A percentile compares a stretch with the other conserved stretches of the same genome.
These are phyloP conservation scores for Cassiopea xamachana DNA, from an alignment of 30 jellyfish, hydroid and myxozoan species.

Conservation along the genomic window DNA sequence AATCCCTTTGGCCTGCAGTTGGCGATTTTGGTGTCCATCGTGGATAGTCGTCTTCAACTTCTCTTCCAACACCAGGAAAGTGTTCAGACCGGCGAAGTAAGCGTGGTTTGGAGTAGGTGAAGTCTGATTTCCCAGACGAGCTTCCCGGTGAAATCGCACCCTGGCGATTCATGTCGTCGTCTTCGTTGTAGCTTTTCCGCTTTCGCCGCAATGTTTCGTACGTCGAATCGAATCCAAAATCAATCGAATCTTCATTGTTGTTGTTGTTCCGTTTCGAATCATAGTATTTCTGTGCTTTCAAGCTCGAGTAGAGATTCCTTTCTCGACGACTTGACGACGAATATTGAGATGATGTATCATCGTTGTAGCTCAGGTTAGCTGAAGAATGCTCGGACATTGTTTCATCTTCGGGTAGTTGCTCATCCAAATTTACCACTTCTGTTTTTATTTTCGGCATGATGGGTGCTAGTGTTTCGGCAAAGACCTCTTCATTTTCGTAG, in stretches of 20 bases:
- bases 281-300: slow-evolving; percentile 57
- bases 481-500: slow-evolving; percentile 85
- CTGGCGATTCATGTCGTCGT: slow-evolving; percentile 3
- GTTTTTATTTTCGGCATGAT: slow-evolving; percentile 53
- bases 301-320: slow-evolving; percentile 65
- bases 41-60: slow-evolving; percentile 80
- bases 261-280: slow-evolving; percentile 48
- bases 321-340: slow-evolving; percentile 72
- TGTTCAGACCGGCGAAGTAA: slow-evolving; percentile 66
- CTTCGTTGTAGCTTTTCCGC: slow-evolving; percentile 55
- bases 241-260: slow-evolving; percentile 53
- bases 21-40: slow-evolving; percentile 77
- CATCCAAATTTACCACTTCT: slow-evolving; percentile 51
- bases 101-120: slow-evolving; percentile 79
- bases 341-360: slow-evolving; percentile 66
- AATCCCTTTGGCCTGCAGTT: slow-evolving; percentile 50
- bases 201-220: slow-evolving; percentile 75
- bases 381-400: slow-evolving; percentile 44
- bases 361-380: slow-evolving; percentile 69
- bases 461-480: slow-evolving; percentile 82
- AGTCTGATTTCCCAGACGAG: slow-evolving; percentile 72
- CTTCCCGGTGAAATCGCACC: slow-evolving; percentile 67
- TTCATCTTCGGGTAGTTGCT: slow-evolving; percentile 54
- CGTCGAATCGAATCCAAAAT: slow-evolving; percentile 67
- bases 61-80: slow-evolving; percentile 77